phyloP scores from a whole-genome alignment of 2,113 vertebrate genomes.

The Herpailurus yagouaroundi region DNA sequence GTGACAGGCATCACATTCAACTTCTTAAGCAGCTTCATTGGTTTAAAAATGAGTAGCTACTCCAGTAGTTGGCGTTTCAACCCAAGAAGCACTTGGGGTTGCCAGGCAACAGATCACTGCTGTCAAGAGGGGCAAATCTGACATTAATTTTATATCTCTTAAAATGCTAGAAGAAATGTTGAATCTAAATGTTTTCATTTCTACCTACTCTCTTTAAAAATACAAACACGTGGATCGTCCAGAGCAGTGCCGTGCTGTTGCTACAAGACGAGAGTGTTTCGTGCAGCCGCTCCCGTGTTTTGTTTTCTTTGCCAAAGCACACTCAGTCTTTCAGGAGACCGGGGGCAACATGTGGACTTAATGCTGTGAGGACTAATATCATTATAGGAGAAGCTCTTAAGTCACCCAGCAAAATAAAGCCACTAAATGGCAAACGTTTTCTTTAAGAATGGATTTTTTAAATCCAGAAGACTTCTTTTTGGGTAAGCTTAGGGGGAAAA shows the following conservation, averaged over 20 bases:
- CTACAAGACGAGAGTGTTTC: neutral
- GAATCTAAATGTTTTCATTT: slow-evolving; percentile 53
- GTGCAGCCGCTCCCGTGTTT: fast-evolving
- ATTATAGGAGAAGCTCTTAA: neutral
- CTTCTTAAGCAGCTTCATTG: neutral
- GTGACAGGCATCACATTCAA: neutral
- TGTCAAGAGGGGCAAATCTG: slow-evolving; percentile 16
- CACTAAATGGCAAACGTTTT: neutral
- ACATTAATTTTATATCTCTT: slow-evolving; percentile 18
- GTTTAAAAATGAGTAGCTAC: slow-evolving; percentile 19
- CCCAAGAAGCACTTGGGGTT: slow-evolving; percentile 37
- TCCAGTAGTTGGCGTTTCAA: neutral
- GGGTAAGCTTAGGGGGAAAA: neutral
- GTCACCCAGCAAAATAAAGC: neutral
- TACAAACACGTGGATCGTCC: neutral
- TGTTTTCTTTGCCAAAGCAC: neutral
- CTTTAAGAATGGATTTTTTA: neutral
- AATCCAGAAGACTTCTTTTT: neutral
- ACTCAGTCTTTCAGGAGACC: neutral
- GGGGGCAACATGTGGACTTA: neutral
- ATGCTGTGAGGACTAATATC: fast-evolving
- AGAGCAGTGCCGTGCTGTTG: neutral
- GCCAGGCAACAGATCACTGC: slow-evolving; percentile 41
- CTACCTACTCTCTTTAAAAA: neutral
- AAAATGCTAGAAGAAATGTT: slow-evolving; percentile 25